Evolutionary conservation across 2,113 vertebrate genomes (phyloP).

Genomic region (Taurulus bubalis): DNA sequence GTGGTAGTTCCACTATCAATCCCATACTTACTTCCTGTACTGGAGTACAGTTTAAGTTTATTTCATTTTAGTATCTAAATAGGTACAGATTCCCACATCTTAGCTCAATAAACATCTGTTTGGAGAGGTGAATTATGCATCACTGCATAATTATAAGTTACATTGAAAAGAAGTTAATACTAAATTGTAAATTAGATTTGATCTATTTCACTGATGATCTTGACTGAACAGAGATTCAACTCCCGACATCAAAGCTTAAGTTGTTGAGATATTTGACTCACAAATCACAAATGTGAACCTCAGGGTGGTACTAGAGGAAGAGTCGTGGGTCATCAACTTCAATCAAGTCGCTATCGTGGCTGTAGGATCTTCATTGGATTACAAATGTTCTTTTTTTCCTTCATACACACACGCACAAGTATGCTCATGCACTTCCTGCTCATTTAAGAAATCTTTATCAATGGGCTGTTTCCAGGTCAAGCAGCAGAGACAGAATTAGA

Average conservation of each 20-base stretch:
- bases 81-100: not conserved
- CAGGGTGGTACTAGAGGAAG: not conserved
- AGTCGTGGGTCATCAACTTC: not conserved
- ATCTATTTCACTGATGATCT: not conserved
- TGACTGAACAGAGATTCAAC: not conserved
- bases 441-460: slow-evolving; percentile 50
- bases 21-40: not conserved
- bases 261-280: slow-evolving; percentile 1
- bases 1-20: not conserved
- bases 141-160: not conserved
- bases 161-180: not conserved
- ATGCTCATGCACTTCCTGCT: slow-evolving; percentile 25
- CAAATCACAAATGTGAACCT: not conserved
- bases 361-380: not conserved
- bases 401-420: slow-evolving; percentile 12
- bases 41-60: not conserved
- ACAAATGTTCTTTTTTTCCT: not conserved
- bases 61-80: not conserved
- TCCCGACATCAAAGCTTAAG: not conserved
- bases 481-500: slow-evolving; percentile 65
- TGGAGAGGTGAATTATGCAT: not conserved
- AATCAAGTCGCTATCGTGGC: not conserved
- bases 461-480: slow-evolving; percentile 73
- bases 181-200: not conserved
- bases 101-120: not conserved